Base-by-base conservation (phyloP, 2,113 vertebrate genomes). In the Camarhynchus parvulus region DNA sequence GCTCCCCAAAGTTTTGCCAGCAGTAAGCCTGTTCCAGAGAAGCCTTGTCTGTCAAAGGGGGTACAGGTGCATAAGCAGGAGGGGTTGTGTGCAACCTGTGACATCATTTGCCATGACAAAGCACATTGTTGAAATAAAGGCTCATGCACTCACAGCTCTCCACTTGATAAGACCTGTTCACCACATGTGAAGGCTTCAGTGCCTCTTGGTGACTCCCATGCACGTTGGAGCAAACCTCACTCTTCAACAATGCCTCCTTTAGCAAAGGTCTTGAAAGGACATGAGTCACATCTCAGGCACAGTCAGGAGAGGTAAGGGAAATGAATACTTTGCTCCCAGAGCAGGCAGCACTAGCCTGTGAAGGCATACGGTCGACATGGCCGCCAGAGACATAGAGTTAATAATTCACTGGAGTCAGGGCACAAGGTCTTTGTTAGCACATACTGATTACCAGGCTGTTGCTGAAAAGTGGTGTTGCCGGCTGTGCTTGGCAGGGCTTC, bases 131-230 rank as follows among this genome's bases (percentile, higher is more conserved):
- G 67, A 70, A 86, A 53, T 15, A 58, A 19, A 52, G 3, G 8
- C 16, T 58, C 15, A 15, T 24, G 14, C 14, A 33, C 7, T 31
- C 47, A 23, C 11, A 68, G 18, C 5, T 50, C 17, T 64, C 49
- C 0, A 0, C 33, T 84, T 70, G 37, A 56, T 37, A 35, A 1
- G 18, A 9, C 2, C 41, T 61, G 13, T 49, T 44, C 55, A 74
- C 28, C 13, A 81, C 28, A 17, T 27, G 8, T n/a, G 22, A 30
- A 44, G 16, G n/a, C 3, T 63, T 8, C 30, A 42, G 20, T 53
- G 63, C 20, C 7, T 70, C 23, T 33, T 72, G 33, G 21, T 59
- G 42, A 59, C 4, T 10, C 13, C 13, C 5, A 8, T 14, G 5
- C 0, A 0, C 18, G 21, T 33, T 73, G 77, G 56, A 90, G 35